Evolutionary conservation across 2,113 vertebrate species (phyloP).

Genomic region (Alligator mississippiensis): DNA sequence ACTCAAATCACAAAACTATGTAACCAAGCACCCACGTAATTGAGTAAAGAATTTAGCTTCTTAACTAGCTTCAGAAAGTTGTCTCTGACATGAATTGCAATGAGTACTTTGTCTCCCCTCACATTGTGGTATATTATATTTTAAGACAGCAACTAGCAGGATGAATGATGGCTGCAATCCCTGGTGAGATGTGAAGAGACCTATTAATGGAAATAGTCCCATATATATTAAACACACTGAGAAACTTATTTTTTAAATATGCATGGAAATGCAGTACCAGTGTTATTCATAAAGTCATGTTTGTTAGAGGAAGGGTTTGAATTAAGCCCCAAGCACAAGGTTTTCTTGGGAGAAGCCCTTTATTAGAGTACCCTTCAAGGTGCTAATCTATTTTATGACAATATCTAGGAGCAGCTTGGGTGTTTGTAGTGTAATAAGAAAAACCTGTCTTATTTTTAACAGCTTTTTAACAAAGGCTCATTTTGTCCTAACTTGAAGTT

Average conservation of each 20-base stretch:
- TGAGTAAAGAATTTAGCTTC: not conserved
- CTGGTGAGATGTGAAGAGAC: not conserved
- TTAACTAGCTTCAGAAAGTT: not conserved
- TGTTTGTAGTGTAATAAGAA: constrained; percentile 24
- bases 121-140: not conserved
- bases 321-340: not conserved
- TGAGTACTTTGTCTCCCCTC: not conserved
- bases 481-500: constrained; percentile 32
- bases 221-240: not conserved
- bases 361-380: not conserved
- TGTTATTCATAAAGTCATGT: not conserved
- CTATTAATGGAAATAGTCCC: not conserved
- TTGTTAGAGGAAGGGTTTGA: not conserved
- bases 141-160: not conserved
- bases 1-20: not conserved
- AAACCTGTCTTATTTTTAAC: not conserved
- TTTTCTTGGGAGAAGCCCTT: not conserved
- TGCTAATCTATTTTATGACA: not conserved
- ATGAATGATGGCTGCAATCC: not conserved
- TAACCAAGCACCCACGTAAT: not conserved
- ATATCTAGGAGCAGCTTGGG: not conserved
- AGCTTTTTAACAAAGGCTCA: constrained; percentile 17
- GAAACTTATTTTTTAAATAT: not conserved
- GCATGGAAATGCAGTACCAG: not conserved
- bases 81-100: not conserved